phyloP scores from a whole-genome alignment of 2,888 invertebrate genomes.

The Agriotes lineatus region DNA sequence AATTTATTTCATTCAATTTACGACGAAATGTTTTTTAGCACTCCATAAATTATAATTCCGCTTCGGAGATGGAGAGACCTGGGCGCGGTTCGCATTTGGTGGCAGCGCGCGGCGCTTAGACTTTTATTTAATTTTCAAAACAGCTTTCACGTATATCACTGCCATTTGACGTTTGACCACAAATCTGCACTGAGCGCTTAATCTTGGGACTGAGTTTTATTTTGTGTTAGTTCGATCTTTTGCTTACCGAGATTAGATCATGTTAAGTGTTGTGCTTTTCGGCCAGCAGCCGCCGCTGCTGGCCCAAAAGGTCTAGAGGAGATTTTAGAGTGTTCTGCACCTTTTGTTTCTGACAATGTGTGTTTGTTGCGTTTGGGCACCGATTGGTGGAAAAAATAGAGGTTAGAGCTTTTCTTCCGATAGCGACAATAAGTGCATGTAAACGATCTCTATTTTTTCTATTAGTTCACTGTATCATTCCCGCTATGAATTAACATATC shows the following conservation, averaged over 20 bases:
- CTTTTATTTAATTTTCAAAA: conserved; percentile 54
- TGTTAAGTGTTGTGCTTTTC: conserved; percentile 19
- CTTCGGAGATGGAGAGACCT: conserved; percentile 42
- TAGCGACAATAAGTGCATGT: conserved; percentile 37
- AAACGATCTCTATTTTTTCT: conserved; percentile 40
- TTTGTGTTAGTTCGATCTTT: conserved; percentile 12
- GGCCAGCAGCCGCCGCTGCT: background rate
- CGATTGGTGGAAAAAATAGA: conserved; percentile 13
- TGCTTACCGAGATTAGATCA: conserved; percentile 10
- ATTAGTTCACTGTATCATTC: conserved; percentile 32
- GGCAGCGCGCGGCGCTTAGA: conserved; percentile 31
- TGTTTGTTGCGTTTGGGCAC: background rate
- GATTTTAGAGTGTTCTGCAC: conserved; percentile 5
- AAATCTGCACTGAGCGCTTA: conserved; percentile 41
- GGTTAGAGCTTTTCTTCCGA: background rate
- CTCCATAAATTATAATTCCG: conserved; percentile 48
- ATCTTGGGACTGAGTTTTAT: conserved; percentile 14
- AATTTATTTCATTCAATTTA: conserved; percentile 46
- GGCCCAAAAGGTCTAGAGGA: background rate
- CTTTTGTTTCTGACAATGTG: background rate
- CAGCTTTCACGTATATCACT: conserved; percentile 54
- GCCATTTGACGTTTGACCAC: conserved; percentile 48
- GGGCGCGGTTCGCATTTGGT: conserved; percentile 22
- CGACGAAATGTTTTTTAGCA: conserved; percentile 47
- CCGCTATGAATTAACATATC: conserved; percentile 33